phyloP scores from a whole-genome alignment of 2,113 vertebrate genomes.

The Eulacestoma nigropectus region DNA sequence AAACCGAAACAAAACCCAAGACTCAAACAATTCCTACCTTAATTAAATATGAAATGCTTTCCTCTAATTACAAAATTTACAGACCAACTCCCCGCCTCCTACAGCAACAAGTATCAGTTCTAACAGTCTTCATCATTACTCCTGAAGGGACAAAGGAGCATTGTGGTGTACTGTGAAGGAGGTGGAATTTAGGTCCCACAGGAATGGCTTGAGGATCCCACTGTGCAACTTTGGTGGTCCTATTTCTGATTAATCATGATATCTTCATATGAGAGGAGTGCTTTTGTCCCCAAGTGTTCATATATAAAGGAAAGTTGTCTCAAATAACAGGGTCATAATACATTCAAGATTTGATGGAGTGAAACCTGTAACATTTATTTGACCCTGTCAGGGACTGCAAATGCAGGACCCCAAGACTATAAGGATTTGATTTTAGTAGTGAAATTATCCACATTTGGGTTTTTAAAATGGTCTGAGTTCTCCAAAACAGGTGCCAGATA shows the following conservation, averaged over 20 bases:
- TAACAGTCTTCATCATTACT: background rate
- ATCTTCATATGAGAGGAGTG: background rate
- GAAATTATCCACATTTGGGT: background rate
- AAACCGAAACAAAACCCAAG: background rate
- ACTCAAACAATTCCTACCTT: background rate
- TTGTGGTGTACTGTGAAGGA: background rate
- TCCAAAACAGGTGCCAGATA: background rate
- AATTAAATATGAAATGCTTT: background rate
- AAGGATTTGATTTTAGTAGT: background rate
- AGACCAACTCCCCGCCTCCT: background rate
- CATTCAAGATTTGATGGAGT: background rate
- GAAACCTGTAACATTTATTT: background rate
- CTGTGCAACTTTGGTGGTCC: background rate
- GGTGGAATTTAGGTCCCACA: background rate
- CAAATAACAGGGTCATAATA: background rate
- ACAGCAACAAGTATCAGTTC: background rate
- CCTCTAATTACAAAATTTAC: background rate
- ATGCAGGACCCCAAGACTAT: background rate
- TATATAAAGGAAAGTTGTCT: fast-evolving
- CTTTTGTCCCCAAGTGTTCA: fast-evolving
- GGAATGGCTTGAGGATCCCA: background rate
- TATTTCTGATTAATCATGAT: background rate
- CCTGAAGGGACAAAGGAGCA: fast-evolving
- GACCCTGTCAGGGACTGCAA: background rate
- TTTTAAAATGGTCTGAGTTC: background rate